phyloP scores from a whole-genome alignment of 2,888 invertebrate genomes.

The Drosophila diplacantha region DNA sequence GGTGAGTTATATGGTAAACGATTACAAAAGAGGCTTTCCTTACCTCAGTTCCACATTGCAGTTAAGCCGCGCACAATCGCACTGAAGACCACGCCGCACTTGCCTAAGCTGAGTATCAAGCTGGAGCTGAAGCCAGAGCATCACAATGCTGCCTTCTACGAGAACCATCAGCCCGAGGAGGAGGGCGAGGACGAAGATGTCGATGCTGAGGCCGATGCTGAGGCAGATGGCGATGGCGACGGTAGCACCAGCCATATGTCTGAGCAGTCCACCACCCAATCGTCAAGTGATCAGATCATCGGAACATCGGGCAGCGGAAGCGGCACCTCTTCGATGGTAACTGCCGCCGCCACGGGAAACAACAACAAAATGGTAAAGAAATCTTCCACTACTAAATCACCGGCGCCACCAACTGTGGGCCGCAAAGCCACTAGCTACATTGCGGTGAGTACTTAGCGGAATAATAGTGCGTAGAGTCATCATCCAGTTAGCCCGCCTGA shows the following conservation, averaged over 20 bases:
- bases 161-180: constrained; percentile 67
- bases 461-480: constrained; percentile 68
- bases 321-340: constrained; percentile 35
- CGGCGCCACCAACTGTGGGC: constrained; percentile 80
- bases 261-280: constrained; percentile 59
- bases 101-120: constrained; percentile 76
- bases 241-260: constrained; percentile 73
- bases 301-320: constrained; percentile 12
- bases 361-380: constrained; percentile 71
- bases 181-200: constrained; percentile 68
- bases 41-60: constrained; percentile 3
- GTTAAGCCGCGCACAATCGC: constrained; percentile 74
- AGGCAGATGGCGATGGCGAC: constrained; percentile 56
- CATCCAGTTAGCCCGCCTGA: constrained; percentile 34
- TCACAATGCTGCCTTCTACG: constrained; percentile 75
- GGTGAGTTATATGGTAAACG: constrained; percentile 39
- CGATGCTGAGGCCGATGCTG: constrained; percentile 65
- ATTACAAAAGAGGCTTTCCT: too few relatives aligned
- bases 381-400: constrained; percentile 75
- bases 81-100: constrained; percentile 73
- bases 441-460: constrained; percentile 78
- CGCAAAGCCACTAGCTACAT: constrained; percentile 82
- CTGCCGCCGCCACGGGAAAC: constrained; percentile 33
- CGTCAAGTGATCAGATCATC: constrained; percentile 43
- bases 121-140: constrained; percentile 76